Conservation (phyloP, 2,888 invertebrate genomes). For the Hyalella azteca region DNA sequence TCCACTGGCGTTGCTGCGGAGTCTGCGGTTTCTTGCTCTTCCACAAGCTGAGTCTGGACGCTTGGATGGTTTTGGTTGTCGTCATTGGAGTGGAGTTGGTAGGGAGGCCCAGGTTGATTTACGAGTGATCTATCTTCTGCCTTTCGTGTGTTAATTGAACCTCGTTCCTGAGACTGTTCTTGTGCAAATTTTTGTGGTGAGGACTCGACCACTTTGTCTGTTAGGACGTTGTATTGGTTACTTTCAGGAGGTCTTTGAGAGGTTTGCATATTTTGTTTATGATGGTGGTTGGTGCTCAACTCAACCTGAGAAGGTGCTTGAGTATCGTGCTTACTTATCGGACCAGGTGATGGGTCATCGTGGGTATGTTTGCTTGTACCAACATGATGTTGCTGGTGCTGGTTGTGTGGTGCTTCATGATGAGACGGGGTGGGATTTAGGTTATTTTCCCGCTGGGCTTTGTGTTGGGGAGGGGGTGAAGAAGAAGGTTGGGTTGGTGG, state of each 20-base stretch:
- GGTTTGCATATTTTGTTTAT: not conserved
- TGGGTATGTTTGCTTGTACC: not conserved
- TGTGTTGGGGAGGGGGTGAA: not conserved
- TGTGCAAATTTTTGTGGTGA: not conserved
- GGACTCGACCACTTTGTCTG: not conserved
- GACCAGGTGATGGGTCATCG: not conserved
- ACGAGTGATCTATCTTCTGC: slow-evolving; percentile 4
- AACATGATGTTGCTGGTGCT: not conserved
- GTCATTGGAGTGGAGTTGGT: not conserved
- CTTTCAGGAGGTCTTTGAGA: not conserved
- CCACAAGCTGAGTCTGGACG: not conserved
- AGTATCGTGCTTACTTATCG: not conserved
- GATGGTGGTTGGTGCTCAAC: not conserved
- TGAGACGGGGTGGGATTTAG: not conserved
- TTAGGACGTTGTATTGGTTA: slow-evolving; percentile 13
- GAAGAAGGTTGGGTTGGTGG: not conserved
- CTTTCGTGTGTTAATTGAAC: not conserved
- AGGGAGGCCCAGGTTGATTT: slow-evolving; percentile 7
- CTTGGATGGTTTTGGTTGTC: slow-evolving; percentile 24
- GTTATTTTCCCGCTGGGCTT: not conserved
- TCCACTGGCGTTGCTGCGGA: not conserved
- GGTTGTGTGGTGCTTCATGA: not conserved
- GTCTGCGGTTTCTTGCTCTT: not conserved
- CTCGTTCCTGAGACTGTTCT: not conserved
- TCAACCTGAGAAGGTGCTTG: not conserved